These are phyloP conservation scores for Pygathrix nemaeus DNA, from an alignment of 2,113 vertebrate genomes.

Conservation along the genomic window DNA sequence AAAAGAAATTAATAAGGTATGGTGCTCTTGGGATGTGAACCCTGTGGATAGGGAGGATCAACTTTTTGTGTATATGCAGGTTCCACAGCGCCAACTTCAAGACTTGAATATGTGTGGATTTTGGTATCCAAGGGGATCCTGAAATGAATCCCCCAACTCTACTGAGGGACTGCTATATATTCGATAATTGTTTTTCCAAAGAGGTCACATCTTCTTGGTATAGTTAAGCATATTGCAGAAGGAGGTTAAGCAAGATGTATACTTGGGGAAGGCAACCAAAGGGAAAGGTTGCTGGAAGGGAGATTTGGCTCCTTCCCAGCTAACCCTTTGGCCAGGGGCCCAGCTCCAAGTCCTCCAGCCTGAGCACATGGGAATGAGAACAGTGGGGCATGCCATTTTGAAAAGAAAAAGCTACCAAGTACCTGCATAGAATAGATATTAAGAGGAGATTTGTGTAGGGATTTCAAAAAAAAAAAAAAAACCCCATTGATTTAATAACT, in stretches of 20 bases:
- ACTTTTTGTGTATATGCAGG: background rate
- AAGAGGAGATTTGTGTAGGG: background rate
- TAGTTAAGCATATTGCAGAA: background rate
- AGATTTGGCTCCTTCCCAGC: background rate
- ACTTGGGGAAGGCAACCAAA: background rate
- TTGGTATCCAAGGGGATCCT: background rate
- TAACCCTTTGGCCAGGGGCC: background rate
- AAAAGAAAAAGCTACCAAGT: background rate
- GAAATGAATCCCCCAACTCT: background rate
- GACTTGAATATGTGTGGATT: background rate
- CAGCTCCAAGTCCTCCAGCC: background rate
- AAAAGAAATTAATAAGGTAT: no score
- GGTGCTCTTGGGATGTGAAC: background rate
- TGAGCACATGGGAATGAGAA: background rate
- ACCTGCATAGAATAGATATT: background rate
- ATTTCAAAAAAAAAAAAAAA: background rate
- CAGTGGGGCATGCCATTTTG: background rate
- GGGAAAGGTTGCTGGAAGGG: background rate
- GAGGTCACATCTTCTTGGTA: background rate
- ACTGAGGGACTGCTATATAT: background rate
- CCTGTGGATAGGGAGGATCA: background rate
- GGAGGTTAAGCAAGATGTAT: background rate
- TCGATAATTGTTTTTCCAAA: background rate
- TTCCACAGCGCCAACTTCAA: background rate
- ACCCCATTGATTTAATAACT: background rate